phyloP scores from a whole-genome alignment of 2,113 vertebrate genomes.

The Edolisoma coerulescens region DNA sequence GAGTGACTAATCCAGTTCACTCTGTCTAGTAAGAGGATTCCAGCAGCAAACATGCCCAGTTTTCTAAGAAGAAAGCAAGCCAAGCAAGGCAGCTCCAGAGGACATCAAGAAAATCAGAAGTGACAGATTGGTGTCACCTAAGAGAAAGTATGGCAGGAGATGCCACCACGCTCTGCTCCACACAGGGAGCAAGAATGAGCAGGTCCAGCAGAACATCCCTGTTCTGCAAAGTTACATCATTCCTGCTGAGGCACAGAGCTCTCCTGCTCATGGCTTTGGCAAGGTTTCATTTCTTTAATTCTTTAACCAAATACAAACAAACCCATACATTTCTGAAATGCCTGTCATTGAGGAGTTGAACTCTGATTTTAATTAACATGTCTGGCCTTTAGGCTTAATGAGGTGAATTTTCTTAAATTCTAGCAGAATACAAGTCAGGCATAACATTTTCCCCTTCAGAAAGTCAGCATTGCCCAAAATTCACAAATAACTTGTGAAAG shows the following conservation, averaged over 20 bases:
- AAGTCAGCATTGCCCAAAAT: background rate
- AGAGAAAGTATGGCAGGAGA: background rate
- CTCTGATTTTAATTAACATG: background rate
- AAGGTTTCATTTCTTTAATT: background rate
- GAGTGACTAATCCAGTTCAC: slow-evolving; percentile 42
- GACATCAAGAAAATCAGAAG: slow-evolving; percentile 12
- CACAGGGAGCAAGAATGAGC: background rate
- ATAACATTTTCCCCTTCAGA: background rate
- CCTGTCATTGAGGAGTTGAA: background rate
- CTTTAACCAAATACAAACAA: background rate
- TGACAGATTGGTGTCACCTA: slow-evolving; percentile 63
- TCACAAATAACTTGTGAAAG: background rate
- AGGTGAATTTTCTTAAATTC: background rate
- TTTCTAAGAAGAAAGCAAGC: slow-evolving; percentile 46
- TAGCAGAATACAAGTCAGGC: background rate
- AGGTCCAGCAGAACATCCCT: background rate
- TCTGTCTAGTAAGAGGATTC: slow-evolving; percentile 50
- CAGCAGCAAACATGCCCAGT: slow-evolving; percentile 31
- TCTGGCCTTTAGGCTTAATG: background rate
- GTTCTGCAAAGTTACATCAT: background rate
- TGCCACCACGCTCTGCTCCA: background rate
- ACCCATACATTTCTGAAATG: background rate
- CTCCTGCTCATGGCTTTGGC: background rate
- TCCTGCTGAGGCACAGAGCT: background rate
- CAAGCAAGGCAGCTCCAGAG: slow-evolving; percentile 27